Base-by-base conservation (phyloP, 2,797 vertebrate species). In the Takifugu rubripes region DNA sequence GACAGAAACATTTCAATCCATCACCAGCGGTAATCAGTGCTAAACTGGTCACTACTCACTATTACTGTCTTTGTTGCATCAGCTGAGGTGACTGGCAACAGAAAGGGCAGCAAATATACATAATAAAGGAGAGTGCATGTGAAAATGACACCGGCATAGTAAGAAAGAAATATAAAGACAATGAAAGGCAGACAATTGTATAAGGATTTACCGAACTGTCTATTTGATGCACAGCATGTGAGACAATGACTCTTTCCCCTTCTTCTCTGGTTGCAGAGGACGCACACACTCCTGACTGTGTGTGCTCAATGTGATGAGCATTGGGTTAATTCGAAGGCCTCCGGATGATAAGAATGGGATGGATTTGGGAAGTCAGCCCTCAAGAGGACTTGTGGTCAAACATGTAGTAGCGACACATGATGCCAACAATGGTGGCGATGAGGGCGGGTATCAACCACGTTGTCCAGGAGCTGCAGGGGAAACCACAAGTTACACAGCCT, bases 321-420 rank as follows among this genome's bases (percentile, higher is more conserved):
- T 86, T 86, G 85, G 74, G 77, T 88, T 74, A 76, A 72, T 71
- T 66, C 87, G 79, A 88, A 90, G 86, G 86, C 89, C 78, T 88
- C 83, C 74, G 72, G 64, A 89, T 71, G 64, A 77, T 77, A 74
- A 80, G 36, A 78, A 62, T 66, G 31, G 45, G 17, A 78, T 47
- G 70, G 53, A 55, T 61, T 54, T 24, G 29, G 40, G 57, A 72
- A 3, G n/a, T 11, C 40, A 48, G 66, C 48, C 64, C 81, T 92
- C 85, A 92, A 51, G 89, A 90, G 0, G 91, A 94, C 79, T 85
- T 95, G 81, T 92, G 92, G 54, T 97, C 94, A 29, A 87, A 24
- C 59, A 81, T 49, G 73, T 94, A 98, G 77, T 90, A 96, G 51
- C 94, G 95, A 81, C 96, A 98, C 87, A 96, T 81, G 59, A 96